Conservation (phyloP, 1,140 invertebrate genomes). For the Eriocheir sinensis region DNA sequence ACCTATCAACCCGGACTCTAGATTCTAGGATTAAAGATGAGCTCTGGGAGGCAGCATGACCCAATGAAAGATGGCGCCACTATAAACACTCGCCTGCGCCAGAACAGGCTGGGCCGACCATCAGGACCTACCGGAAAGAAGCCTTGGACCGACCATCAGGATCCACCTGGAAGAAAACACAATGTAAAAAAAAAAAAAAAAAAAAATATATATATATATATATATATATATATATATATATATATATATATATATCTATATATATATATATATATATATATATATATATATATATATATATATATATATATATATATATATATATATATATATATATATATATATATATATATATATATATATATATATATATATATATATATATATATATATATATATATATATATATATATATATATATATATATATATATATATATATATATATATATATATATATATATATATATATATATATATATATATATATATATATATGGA, state of each 20-base stretch:
- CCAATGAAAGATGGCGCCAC: too few relatives aligned
- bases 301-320: background rate
- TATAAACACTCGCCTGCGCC: too few relatives aligned
- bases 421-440: background rate
- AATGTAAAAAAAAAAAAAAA: background rate
- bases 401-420: background rate
- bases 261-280: background rate
- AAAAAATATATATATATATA: slow-evolving; percentile 6
- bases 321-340: background rate
- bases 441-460: background rate
- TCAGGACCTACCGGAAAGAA: too few relatives aligned
- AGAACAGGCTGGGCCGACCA: too few relatives aligned
- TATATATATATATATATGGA: background rate
- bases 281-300: background rate
- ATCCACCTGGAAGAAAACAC: too few relatives aligned
- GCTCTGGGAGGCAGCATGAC: too few relatives aligned
- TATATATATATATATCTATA: too few relatives aligned
- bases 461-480: background rate
- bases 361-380: background rate
- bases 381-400: background rate
- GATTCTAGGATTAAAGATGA: too few relatives aligned
- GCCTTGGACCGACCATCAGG: too few relatives aligned
- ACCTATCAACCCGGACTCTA: too few relatives aligned
- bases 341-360: background rate
- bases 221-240: background rate